Percentiles rank a stretch among this genome's conserved stretches.
Evolutionary conservation across 2,888 invertebrate species (phyloP).

Genomic region (Merodon equestris): DNA sequence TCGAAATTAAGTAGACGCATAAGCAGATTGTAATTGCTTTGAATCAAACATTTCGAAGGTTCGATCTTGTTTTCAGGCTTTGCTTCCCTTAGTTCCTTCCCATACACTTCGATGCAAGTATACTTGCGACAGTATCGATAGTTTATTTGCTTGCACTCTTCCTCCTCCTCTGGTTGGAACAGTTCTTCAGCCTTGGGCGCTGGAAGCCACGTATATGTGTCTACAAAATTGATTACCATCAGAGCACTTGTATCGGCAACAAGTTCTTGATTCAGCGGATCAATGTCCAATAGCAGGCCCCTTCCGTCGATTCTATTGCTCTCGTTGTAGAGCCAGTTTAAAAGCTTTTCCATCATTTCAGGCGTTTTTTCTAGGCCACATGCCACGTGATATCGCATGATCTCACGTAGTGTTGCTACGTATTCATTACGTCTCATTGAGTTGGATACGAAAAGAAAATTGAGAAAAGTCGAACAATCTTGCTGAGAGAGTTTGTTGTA

Average conservation of each 20-base stretch:
- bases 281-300: slow-evolving; percentile 73
- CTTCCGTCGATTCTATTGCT: slow-evolving; percentile 71
- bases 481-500: slow-evolving; percentile 70
- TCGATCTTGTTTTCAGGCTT: slow-evolving; percentile 3
- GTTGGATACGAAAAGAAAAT: slow-evolving; percentile 72
- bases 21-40: slow-evolving; percentile 74
- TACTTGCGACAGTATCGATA: slow-evolving; percentile 74
- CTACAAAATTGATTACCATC: slow-evolving; percentile 75
- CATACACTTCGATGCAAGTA: slow-evolving; percentile 71
- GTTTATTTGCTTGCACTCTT: slow-evolving; percentile 58
- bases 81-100: slow-evolving; percentile 51
- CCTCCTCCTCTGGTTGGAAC: not conserved
- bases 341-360: slow-evolving; percentile 69
- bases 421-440: slow-evolving; percentile 74
- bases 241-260: slow-evolving; percentile 75
- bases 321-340: slow-evolving; percentile 73
- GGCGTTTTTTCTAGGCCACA: slow-evolving; percentile 74
- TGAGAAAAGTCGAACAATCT: slow-evolving; percentile 70
- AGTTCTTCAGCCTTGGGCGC: slow-evolving; percentile 20
- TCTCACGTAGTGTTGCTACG: slow-evolving; percentile 72
- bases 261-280: slow-evolving; percentile 71
- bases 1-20: slow-evolving; percentile 74
- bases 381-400: slow-evolving; percentile 71
- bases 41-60: slow-evolving; percentile 73
- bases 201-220: slow-evolving; percentile 53